Evolutionary conservation across 2,888 invertebrate species (phyloP).

Genomic region (Amphipoea oculea): DNA sequence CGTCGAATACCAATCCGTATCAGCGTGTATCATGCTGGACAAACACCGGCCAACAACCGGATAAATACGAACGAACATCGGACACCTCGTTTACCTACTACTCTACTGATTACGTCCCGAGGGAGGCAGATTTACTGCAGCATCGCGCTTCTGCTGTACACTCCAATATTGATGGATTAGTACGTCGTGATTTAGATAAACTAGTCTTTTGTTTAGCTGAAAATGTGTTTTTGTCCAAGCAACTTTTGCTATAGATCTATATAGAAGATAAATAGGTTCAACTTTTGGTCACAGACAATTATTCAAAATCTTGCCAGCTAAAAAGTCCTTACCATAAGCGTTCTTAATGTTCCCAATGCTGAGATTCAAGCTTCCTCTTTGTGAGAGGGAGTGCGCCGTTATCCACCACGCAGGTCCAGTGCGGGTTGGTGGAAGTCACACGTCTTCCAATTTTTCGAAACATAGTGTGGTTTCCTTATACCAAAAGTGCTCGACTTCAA

Average conservation of each 20-base stretch:
- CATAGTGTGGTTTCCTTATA: too few species aligned
- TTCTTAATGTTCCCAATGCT: background rate
- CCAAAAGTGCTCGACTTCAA: too few species aligned
- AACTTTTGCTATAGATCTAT: background rate
- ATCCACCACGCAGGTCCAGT: background rate
- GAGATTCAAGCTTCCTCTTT: background rate
- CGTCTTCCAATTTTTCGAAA: background rate
- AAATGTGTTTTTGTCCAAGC: background rate
- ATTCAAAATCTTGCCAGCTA: too few species aligned
- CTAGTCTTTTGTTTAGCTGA: background rate
- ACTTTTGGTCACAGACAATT: background rate
- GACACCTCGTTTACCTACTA: slow-evolving; percentile 39
- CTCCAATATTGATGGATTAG: slow-evolving; percentile 42
- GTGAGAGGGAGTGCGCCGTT: background rate
- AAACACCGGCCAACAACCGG: slow-evolving; percentile 10
- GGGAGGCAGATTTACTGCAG: slow-evolving; percentile 33
- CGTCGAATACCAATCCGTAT: slow-evolving; percentile 15
- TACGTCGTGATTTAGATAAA: slow-evolving; percentile 14
- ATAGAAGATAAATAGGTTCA: background rate
- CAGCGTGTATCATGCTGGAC: slow-evolving; percentile 13
- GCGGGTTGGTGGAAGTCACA: background rate
- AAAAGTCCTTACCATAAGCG: background rate
- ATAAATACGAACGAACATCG: slow-evolving; percentile 11
- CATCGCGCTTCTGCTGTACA: slow-evolving; percentile 9
- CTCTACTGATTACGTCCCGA: slow-evolving; percentile 48